These are phyloP conservation scores for Monodelphis domestica DNA, from an alignment of 2,797 vertebrate genomes.

Conservation along the genomic window DNA sequence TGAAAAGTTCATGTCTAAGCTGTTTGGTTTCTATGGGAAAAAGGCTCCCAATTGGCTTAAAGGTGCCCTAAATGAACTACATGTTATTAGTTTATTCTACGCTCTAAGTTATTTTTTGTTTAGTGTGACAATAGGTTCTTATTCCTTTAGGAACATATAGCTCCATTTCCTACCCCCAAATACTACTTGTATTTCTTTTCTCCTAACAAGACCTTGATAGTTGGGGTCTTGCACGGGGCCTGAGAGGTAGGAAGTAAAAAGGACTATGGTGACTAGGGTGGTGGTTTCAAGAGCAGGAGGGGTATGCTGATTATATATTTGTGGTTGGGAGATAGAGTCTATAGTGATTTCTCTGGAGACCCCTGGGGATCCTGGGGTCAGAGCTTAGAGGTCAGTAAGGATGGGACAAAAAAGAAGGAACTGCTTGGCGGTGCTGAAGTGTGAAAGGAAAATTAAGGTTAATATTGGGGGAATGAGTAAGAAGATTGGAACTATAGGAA, in stretches of 20 bases:
- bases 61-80: background rate
- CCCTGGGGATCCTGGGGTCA: background rate
- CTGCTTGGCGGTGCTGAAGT: background rate
- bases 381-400: background rate
- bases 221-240: background rate
- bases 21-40: background rate
- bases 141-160: too few species aligned
- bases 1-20: background rate
- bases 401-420: background rate
- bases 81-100: background rate
- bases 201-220: background rate
- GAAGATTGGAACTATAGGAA: background rate
- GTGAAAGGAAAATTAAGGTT: background rate
- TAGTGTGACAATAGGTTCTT: background rate
- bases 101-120: too few species aligned
- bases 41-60: background rate
- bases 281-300: background rate
- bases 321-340: background rate
- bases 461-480: background rate
- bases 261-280: background rate
- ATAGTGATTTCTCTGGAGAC: background rate
- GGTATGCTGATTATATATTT: background rate
- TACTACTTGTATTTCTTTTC: too few species aligned
- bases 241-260: background rate
- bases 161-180: too few species aligned